A percentile compares a stretch with the other conserved stretches of the same genome.
These are phyloP conservation scores for Globodera rostochiensis DNA, from an alignment of 1,140 invertebrate genomes.

Conservation along the genomic window DNA sequence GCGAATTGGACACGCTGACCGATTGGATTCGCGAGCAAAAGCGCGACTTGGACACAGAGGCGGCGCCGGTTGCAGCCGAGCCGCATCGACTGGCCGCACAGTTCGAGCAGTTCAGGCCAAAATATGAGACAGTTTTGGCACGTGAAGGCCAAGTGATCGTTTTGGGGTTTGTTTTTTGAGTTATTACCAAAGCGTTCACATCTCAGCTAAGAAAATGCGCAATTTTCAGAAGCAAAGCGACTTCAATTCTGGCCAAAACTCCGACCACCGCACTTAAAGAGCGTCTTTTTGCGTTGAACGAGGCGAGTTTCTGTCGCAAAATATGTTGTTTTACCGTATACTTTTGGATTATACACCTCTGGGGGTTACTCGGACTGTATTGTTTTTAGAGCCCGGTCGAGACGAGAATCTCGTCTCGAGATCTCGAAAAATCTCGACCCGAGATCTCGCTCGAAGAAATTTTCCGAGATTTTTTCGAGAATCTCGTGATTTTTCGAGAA, in stretches of 20 bases:
- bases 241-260: not conserved
- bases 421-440: no score
- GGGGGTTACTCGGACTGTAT: no score
- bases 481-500: no score
- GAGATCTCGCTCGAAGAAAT: no score
- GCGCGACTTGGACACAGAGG: not conserved
- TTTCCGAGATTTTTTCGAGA: no score
- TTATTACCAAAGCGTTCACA: not conserved
- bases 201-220: not conserved
- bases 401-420: no score
- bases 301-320: not conserved
- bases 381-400: no score
- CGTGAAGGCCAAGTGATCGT: slow-evolving; percentile 5
- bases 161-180: not conserved
- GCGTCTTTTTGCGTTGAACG: slow-evolving; percentile 6
- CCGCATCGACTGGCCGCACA: not conserved
- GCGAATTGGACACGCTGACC: slow-evolving; percentile 8
- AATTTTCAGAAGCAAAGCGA: not conserved
- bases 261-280: not conserved
- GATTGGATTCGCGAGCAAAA: slow-evolving; percentile 3
- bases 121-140: not conserved
- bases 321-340: not conserved
- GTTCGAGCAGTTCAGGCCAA: not conserved
- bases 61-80: not conserved
- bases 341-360: no score